Evolutionary conservation across 2,113 vertebrate species (phyloP).

Genomic region (Coptodon bakossiorum): DNA sequence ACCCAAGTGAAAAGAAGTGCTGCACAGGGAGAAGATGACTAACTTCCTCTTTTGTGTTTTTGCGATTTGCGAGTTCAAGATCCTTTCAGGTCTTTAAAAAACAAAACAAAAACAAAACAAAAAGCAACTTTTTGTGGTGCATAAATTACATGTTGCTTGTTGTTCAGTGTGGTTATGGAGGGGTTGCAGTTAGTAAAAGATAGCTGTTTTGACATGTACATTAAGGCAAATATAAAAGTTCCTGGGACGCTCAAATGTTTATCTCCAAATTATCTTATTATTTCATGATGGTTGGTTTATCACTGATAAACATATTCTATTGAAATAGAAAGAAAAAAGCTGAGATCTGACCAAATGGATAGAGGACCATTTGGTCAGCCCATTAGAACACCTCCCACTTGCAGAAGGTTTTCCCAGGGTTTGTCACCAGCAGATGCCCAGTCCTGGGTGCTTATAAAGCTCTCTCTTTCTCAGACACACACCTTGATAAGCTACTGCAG

Average conservation of each 20-base stretch:
- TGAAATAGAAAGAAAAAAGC: neutral
- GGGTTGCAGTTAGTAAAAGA: neutral
- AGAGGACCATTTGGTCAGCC: constrained; percentile 17
- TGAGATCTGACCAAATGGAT: neutral
- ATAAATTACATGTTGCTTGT: neutral
- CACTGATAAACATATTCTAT: neutral
- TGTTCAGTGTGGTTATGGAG: neutral
- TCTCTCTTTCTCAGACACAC: neutral
- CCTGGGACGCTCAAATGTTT: neutral
- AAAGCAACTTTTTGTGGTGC: neutral
- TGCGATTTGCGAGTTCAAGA: neutral
- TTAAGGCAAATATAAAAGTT: neutral
- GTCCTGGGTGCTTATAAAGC: constrained; percentile 16
- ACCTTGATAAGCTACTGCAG: neutral
- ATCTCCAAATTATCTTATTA: neutral
- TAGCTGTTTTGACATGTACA: neutral
- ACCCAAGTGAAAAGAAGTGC: neutral
- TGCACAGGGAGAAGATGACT: neutral
- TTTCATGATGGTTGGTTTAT: neutral
- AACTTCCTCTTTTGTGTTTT: constrained; percentile 23
- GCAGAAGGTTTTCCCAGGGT: neutral
- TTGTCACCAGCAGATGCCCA: constrained; percentile 12
- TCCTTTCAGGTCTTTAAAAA: neutral
- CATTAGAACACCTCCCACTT: neutral
- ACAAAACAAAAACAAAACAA: neutral